Conservation (phyloP, 2,113 vertebrate species). For the Ondatra zibethicus region DNA sequence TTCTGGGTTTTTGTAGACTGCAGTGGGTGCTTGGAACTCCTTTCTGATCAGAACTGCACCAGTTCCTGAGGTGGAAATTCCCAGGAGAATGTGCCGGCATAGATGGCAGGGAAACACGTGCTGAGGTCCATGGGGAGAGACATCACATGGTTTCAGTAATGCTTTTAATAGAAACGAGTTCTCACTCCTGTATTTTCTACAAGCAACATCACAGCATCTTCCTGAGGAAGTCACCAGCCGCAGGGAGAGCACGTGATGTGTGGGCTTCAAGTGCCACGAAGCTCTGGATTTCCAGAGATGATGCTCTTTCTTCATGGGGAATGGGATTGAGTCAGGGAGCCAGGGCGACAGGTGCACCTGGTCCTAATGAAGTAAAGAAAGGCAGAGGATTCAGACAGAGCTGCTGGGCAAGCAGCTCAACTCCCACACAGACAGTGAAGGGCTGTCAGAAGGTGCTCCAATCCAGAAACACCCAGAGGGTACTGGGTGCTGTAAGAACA, state of each 20-base stretch:
- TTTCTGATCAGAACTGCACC: neutral
- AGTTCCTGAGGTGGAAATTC: neutral
- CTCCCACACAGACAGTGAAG: neutral
- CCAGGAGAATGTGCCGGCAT: neutral
- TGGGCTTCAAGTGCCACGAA: neutral
- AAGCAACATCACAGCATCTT: neutral
- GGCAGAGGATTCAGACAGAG: neutral
- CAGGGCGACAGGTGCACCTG: neutral
- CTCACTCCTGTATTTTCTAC: neutral
- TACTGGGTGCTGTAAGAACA: neutral
- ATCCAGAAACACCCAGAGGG: neutral
- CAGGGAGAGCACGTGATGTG: neutral
- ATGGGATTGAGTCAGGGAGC: neutral
- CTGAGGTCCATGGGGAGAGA: neutral
- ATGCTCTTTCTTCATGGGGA: neutral
- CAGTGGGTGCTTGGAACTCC: neutral
- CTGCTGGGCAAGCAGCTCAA: neutral
- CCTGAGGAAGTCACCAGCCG: neutral
- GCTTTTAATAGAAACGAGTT: neutral
- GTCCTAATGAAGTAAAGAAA: conserved; percentile 8
- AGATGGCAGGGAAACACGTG: neutral
- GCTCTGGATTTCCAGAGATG: neutral
- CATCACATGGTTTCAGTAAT: neutral
- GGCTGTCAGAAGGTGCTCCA: neutral
- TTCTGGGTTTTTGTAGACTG: neutral